Conservation (phyloP, 2,797 vertebrate genomes). For the Loris lydekkerianus region DNA sequence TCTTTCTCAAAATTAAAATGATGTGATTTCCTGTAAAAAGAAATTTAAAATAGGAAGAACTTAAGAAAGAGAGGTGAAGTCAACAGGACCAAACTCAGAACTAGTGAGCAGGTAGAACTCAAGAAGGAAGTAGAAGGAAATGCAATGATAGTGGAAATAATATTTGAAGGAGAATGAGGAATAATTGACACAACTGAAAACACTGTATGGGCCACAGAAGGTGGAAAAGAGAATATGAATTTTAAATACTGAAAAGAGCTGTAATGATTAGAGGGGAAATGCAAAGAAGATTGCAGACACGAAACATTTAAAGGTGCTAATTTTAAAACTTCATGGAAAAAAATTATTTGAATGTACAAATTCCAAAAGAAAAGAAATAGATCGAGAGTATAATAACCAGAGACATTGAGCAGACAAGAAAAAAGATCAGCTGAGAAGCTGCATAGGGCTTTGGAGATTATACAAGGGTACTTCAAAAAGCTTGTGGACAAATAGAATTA, state of each 20-base stretch:
- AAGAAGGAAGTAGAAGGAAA: background rate
- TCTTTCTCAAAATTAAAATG: conserved; percentile 22
- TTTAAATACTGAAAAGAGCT: background rate
- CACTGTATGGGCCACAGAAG: background rate
- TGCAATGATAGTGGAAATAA: background rate
- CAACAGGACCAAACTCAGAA: background rate
- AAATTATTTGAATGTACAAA: background rate
- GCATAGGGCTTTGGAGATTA: background rate
- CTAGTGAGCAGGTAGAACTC: background rate
- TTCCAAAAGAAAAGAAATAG: background rate
- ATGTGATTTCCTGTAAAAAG: conserved; percentile 10
- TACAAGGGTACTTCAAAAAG: too few species aligned
- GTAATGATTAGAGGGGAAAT: background rate
- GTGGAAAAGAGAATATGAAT: background rate
- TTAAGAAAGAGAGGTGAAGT: background rate
- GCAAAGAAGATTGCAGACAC: background rate
- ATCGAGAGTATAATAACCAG: background rate
- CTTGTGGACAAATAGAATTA: too few species aligned
- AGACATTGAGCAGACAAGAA: background rate
- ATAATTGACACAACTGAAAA: background rate
- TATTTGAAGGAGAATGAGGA: background rate
- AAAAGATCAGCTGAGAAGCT: background rate
- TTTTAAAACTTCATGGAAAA: conserved; percentile 26
- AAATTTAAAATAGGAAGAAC: background rate
- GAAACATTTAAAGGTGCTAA: background rate